Evolutionary conservation across 1,140 invertebrate species (phyloP).

Genomic region (Melitaea cinxia): DNA sequence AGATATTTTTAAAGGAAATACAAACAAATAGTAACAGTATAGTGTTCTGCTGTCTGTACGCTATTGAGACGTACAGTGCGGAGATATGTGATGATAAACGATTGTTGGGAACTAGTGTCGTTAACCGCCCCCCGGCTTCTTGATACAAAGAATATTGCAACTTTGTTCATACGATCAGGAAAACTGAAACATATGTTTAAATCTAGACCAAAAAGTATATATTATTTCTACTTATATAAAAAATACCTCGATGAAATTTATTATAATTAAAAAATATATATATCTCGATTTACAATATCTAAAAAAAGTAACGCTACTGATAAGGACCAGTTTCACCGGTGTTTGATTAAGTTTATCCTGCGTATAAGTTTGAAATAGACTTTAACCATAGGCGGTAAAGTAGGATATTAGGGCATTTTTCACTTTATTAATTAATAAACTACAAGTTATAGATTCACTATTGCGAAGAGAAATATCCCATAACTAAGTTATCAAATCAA

Average conservation of each 20-base stretch:
- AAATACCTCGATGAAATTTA: neutral
- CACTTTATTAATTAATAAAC: too few species aligned
- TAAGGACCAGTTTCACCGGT: too few species aligned
- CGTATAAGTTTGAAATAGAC: too few species aligned
- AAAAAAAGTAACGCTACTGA: too few species aligned
- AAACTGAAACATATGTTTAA: slow-evolving; percentile 12
- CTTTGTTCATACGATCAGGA: slow-evolving; percentile 7
- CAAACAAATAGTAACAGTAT: neutral
- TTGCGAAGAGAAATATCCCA: too few species aligned
- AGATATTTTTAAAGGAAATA: neutral
- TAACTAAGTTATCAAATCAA: too few species aligned
- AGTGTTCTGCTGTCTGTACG: slow-evolving; percentile 56
- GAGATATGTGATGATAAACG: slow-evolving; percentile 68
- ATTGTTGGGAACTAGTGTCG: slow-evolving; percentile 66
- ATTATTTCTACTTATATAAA: neutral
- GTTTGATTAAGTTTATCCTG: too few species aligned
- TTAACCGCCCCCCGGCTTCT: slow-evolving; percentile 49
- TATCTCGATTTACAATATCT: too few species aligned
- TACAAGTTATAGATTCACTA: too few species aligned
- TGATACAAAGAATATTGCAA: slow-evolving; percentile 24
- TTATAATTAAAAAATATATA: too few species aligned
- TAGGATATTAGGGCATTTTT: too few species aligned
- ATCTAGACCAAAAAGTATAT: neutral
- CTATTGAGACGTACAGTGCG: slow-evolving; percentile 50
- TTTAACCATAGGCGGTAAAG: too few species aligned